Percentiles rank a stretch among this genome's conserved stretches.
These are phyloP conservation scores for Macrotrachela quadricornifera DNA, from an alignment of 1,140 invertebrate species.

Conservation along the genomic window DNA sequence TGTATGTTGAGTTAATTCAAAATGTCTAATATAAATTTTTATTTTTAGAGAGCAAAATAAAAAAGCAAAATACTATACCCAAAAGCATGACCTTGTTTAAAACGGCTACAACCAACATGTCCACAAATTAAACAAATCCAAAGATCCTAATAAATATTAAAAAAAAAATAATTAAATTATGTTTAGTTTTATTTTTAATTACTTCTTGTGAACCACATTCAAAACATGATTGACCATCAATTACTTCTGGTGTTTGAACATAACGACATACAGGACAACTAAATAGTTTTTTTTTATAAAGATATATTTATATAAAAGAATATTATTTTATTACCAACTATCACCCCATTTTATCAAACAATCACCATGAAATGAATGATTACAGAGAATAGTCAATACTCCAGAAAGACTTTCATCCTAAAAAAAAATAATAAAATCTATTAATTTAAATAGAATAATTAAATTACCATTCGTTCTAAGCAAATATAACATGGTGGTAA, in stretches of 20 bases:
- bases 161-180: not conserved
- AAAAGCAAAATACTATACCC: slow-evolving; percentile 25
- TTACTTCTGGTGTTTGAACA: slow-evolving; percentile 65
- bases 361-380: slow-evolving; percentile 84
- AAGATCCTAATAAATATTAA: slow-evolving; percentile 40
- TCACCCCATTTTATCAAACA: slow-evolving; percentile 92
- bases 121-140: slow-evolving; percentile 99
- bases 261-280: slow-evolving; percentile 32
- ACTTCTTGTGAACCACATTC: slow-evolving; percentile 46
- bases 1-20: slow-evolving; percentile 76
- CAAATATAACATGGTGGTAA: slow-evolving; percentile 92
- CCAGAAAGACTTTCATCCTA: slow-evolving; percentile 93
- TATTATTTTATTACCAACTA: slow-evolving; percentile 37
- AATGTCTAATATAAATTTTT: slow-evolving; percentile 45
- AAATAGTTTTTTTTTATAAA: too few species aligned
- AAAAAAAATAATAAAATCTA: slow-evolving; percentile 5
- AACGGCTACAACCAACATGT: slow-evolving; percentile 80
- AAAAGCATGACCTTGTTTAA: slow-evolving; percentile 47
- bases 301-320: not conserved
- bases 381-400: slow-evolving; percentile 86
- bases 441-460: not conserved
- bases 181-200: slow-evolving; percentile 4
- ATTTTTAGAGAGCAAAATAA: not conserved
- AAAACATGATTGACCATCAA: slow-evolving; percentile 57
- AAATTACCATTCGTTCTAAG: slow-evolving; percentile 50